Evolutionary conservation across 2,113 vertebrate genomes (phyloP).

Genomic region (Alligator sinensis): DNA sequence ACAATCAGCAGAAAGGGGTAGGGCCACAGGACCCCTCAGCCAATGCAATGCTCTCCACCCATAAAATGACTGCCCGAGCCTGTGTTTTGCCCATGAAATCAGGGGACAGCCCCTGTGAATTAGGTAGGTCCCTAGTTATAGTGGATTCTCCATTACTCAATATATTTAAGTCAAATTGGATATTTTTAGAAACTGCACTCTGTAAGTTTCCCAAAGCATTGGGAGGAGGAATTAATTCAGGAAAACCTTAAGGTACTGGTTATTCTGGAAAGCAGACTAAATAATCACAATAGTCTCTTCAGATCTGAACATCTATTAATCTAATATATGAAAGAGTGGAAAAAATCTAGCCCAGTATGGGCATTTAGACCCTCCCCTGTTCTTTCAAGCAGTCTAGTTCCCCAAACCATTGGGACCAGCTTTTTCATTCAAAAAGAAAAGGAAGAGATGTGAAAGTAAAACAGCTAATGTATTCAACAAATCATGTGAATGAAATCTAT

Average conservation of each 20-base stretch:
- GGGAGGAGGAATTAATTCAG: neutral
- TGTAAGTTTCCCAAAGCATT: neutral
- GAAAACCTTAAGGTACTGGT: neutral
- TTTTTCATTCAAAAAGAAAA: neutral
- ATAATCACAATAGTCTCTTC: neutral
- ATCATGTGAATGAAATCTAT: rapidly evolving
- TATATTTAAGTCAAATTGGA: neutral
- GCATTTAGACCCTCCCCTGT: neutral
- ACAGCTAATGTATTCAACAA: neutral
- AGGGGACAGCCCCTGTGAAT: no score
- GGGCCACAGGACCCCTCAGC: no score
- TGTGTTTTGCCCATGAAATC: no score
- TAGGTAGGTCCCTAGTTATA: no score
- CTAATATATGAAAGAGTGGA: neutral
- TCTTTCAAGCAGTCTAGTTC: neutral
- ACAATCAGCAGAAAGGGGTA: no score
- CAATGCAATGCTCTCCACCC: no score
- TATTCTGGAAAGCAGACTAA: neutral
- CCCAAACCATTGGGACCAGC: neutral
- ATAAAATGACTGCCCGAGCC: no score
- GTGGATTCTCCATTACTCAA: neutral
- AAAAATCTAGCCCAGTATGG: neutral
- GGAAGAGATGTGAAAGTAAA: neutral
- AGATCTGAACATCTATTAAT: neutral
- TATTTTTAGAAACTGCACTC: neutral